Conservation (phyloP, 2,888 invertebrate species). For the Punctoribates punctum region DNA sequence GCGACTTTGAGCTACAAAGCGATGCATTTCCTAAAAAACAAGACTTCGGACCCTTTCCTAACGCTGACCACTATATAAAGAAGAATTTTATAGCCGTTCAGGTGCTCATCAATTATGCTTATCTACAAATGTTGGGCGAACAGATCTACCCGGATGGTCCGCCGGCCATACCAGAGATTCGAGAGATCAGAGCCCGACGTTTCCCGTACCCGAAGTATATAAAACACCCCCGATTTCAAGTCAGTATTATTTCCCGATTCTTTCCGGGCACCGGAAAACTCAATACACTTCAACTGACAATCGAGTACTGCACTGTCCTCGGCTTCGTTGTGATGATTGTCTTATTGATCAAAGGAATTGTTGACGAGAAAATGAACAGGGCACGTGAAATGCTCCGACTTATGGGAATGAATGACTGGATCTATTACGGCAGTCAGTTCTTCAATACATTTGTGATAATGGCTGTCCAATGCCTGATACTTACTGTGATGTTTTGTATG, state of each 20-base stretch:
- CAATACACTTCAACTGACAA: conserved; percentile 41
- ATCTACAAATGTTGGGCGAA: conserved; percentile 40
- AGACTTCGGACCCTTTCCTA: conserved; percentile 43
- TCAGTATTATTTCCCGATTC: conserved; percentile 37
- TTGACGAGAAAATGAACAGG: conserved; percentile 43
- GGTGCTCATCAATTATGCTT: conserved; percentile 41
- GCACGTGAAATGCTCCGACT: conserved; percentile 43
- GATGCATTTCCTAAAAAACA: conserved; percentile 42
- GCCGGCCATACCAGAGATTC: conserved; percentile 36
- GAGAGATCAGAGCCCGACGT: conserved; percentile 39
- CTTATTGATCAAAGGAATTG: conserved; percentile 40
- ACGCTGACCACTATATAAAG: conserved; percentile 41
- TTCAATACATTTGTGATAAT: conserved; percentile 41
- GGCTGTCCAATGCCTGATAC: conserved; percentile 39
- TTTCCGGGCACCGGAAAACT: conserved; percentile 41
- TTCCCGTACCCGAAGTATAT: conserved; percentile 43
- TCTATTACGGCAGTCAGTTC: conserved; percentile 39
- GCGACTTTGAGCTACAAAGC: conserved; percentile 38
- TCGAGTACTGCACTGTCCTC: conserved; percentile 42
- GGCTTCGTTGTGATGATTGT: conserved; percentile 44
- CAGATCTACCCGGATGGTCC: conserved; percentile 35
- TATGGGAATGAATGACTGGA: conserved; percentile 43
- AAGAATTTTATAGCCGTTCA: conserved; percentile 42
- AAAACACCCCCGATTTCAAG: conserved; percentile 40
- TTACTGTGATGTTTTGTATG: conserved; percentile 42